A percentile compares a stretch with the other conserved stretches of the same genome.
Evolutionary conservation across 2,797 vertebrate species (phyloP).

Genomic region (Neoniphon sammara): DNA sequence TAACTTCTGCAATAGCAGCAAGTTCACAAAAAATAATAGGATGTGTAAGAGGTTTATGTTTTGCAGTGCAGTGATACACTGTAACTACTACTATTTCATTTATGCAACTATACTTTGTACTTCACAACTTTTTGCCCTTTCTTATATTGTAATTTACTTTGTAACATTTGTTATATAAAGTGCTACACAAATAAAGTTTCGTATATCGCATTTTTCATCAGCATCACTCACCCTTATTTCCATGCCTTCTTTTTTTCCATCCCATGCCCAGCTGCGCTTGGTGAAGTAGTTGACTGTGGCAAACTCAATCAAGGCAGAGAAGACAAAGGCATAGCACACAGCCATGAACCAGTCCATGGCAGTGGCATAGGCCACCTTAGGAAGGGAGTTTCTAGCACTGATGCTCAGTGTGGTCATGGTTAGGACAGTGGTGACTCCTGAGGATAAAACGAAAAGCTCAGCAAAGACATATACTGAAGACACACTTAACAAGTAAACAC

Average conservation of each 20-base stretch:
- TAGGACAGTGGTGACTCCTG: conserved; percentile 98
- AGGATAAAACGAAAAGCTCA: conserved; percentile 66
- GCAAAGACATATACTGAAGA: conserved; percentile 10
- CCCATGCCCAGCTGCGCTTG: conserved; percentile 99
- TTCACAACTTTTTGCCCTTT: no score
- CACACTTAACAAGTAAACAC: conserved; percentile 12
- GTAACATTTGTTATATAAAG: no score
- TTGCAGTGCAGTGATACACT: not conserved
- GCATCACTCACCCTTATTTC: conserved; percentile 92
- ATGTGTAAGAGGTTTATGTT: not conserved
- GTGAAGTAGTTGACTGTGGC: conserved; percentile 99
- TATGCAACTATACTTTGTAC: no score
- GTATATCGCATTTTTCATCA: not conserved
- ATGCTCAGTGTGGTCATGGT: conserved; percentile 99
- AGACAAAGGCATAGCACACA: conserved; percentile 99
- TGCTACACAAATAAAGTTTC: no score
- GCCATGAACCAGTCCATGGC: conserved; percentile 99
- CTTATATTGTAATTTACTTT: no score
- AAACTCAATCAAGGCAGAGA: conserved; percentile 99
- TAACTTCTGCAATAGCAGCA: conserved; percentile 11
- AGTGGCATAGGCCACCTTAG: conserved; percentile 98
- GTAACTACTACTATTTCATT: conserved; percentile 5
- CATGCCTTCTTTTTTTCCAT: conserved; percentile 96
- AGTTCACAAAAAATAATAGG: conserved; percentile 14
- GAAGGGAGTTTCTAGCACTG: conserved; percentile 98